phyloP scores from a whole-genome alignment of 1,140 invertebrate genomes.

The Tetramorium alpestre region DNA sequence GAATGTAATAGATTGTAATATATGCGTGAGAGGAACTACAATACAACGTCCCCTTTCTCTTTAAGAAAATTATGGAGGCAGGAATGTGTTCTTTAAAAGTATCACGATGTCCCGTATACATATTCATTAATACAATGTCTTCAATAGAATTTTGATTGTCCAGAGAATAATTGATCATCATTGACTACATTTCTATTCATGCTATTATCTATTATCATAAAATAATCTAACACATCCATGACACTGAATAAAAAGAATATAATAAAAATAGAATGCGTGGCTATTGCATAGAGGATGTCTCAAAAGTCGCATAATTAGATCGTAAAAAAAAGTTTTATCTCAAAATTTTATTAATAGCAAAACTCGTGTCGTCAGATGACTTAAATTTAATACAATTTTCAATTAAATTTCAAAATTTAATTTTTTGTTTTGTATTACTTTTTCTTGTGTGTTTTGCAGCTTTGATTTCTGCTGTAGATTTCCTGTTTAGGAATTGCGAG shows the following conservation, averaged over 20 bases:
- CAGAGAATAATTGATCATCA: slow-evolving; percentile 26
- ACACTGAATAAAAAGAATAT: not conserved
- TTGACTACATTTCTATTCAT: not conserved
- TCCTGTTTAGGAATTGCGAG: not conserved
- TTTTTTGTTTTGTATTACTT: not conserved
- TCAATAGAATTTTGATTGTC: slow-evolving; percentile 34
- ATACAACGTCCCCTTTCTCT: slow-evolving; percentile 2
- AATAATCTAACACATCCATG: not conserved
- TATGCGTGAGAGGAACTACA: not conserved
- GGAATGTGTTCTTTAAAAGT: not conserved
- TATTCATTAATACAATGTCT: slow-evolving; percentile 3
- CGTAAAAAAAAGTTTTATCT: not conserved
- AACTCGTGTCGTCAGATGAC: not conserved
- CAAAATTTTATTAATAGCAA: not conserved
- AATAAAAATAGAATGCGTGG: not conserved
- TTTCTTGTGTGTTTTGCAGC: not conserved
- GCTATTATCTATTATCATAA: not conserved
- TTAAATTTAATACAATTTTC: not conserved
- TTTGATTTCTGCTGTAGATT: not conserved
- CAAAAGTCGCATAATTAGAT: not conserved
- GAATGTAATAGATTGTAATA: slow-evolving; percentile 15
- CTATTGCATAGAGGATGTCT: slow-evolving; percentile 1
- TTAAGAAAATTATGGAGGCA: slow-evolving; percentile 4
- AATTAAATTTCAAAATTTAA: not conserved
- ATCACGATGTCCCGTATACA: slow-evolving; percentile 3